Base-by-base conservation (phyloP, 2,888 invertebrate species). In the Ethmia dodecea region DNA sequence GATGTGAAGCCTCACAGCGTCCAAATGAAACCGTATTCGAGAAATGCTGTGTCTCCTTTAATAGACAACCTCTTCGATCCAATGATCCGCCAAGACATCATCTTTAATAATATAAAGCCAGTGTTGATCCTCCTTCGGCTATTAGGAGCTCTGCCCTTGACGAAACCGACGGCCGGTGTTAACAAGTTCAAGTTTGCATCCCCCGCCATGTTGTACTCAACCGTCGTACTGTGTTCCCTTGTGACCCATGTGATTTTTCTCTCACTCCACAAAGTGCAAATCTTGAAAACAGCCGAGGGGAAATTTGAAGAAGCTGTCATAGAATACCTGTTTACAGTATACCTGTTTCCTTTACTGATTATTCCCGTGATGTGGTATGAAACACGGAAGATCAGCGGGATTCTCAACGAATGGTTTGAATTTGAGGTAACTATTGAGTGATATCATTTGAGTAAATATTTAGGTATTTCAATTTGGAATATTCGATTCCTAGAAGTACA, bases 261-360 rank as follows among this genome's bases (percentile, higher is more conserved):
- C 2, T 88, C 90, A 29, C 84, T 89, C 43, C 80, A 90, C 51
- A 89, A 89, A 43, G 89, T 92, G 1, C 87, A 89, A 50, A 88
- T 91, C 40, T 73, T 90, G 11, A 75, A 86, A 28, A 87, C 89
- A 0, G 73, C 89, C 1, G 91, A 90, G 57, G 91, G 91, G 0
- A 89, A 91, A 45, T 93, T 93, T 42, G 93, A 92, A 50, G 92
- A 93, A 65, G 91, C 92, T 0, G 93, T 92, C 0, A 92, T 93
- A 51, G 92, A 92, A 38, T 93, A 93, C 56, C 74, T 93, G 0
- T 93, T 93, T 50, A 88, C 91, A n/a, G 90, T 92, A 0, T 92
- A 92, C 58, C 77, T 93, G 40, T 79, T 92, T 39, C 92, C 92
- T 0, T 83, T 92, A 52, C 67, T 89, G 9, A 69, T 87, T 0